Percentiles rank a stretch among this genome's conserved stretches.
Evolutionary conservation across 2,113 vertebrate species (phyloP).

Genomic region (Dolichallabes microphthalmus): DNA sequence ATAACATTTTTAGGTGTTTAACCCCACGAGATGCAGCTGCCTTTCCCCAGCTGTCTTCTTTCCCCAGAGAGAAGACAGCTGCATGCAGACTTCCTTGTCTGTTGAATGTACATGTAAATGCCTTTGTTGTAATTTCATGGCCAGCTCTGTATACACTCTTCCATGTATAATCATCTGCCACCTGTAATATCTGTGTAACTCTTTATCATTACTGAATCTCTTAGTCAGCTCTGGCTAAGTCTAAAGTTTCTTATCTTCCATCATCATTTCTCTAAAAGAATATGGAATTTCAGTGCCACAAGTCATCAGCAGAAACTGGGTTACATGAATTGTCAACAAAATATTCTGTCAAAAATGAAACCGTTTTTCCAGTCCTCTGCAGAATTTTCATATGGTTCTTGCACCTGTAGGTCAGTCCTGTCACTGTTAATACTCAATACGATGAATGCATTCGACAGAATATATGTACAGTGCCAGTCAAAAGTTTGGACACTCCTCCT

Average conservation of each 20-base stretch:
- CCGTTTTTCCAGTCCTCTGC: conserved; percentile 36
- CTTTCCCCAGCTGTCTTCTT: conserved; percentile 31
- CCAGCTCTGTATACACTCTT: conserved; percentile 12
- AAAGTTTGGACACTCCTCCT: no score
- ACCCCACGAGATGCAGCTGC: conserved; percentile 49
- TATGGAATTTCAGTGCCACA: conserved; percentile 70
- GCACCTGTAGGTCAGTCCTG: conserved; percentile 49
- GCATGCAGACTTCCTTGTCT: conserved; percentile 27
- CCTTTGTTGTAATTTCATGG: not conserved
- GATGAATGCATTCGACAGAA: conserved; percentile 57
- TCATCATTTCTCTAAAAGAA: conserved; percentile 68
- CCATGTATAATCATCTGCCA: not conserved
- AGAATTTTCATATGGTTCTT: conserved; percentile 57
- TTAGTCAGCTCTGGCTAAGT: conserved; percentile 57
- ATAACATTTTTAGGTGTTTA: conserved; percentile 28
- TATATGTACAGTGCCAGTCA: no score
- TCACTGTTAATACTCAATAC: conserved; percentile 61
- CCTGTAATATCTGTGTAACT: conserved; percentile 52
- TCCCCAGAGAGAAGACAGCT: conserved; percentile 52
- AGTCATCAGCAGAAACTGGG: conserved; percentile 64
- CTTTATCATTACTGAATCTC: conserved; percentile 43
- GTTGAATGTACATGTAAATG: not conserved
- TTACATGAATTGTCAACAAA: conserved; percentile 60
- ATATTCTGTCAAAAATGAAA: conserved; percentile 66
- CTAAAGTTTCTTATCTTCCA: conserved; percentile 61